Base-by-base conservation (phyloP, 2,797 vertebrate genomes). In the Sarcoramphus papa region DNA sequence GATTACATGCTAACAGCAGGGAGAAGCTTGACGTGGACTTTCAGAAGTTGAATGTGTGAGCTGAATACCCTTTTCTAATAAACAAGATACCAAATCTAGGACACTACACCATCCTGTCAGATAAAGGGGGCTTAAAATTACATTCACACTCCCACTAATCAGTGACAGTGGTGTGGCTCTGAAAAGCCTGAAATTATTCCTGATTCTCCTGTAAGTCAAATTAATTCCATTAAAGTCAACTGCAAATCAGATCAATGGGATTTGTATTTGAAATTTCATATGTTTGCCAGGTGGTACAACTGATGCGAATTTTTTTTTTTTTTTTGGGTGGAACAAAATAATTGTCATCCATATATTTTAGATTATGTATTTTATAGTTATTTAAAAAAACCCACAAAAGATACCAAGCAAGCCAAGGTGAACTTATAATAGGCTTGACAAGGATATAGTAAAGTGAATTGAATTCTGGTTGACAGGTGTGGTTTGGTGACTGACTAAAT, bases 1-100 rank as follows among this genome's bases (percentile, higher is more conserved):
- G 95, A 96, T 95, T 94, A 89, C 75, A 76, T 90, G 88, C 70
- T 81, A 96, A 91, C 93, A 95, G 95, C 82, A 80, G 89, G 94
- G 84, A 95, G 70, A 95, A 90, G 70, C 56, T 96, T 68, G 65
- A 91, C 27, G 21, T 79, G 51, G 70, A 95, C 90, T 94, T 94
- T 45, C 12, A 88, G 82, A 93, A 86, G 79, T 3, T 79, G 62
- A 95, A 89, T 64, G 33, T 77, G 43, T 92, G 78, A 96, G 88
- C 33, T 30, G 53, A 96, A 87, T 69, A 76, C 18, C 11, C 68
- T 73, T 85, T 86, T 72, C 65, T 95, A 84, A 60, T 15, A 82
- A 90, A 28, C 40, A 80, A 64, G 27, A 75, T 73, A 83, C 81
- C 13, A 43, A 89, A 97, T 91, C 67, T 82, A 92, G 87, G 88